Percentiles rank a stretch among this genome's conserved stretches.
phyloP scores from a whole-genome alignment of 2,797 vertebrate genomes.

The Eidolon dupreanum region DNA sequence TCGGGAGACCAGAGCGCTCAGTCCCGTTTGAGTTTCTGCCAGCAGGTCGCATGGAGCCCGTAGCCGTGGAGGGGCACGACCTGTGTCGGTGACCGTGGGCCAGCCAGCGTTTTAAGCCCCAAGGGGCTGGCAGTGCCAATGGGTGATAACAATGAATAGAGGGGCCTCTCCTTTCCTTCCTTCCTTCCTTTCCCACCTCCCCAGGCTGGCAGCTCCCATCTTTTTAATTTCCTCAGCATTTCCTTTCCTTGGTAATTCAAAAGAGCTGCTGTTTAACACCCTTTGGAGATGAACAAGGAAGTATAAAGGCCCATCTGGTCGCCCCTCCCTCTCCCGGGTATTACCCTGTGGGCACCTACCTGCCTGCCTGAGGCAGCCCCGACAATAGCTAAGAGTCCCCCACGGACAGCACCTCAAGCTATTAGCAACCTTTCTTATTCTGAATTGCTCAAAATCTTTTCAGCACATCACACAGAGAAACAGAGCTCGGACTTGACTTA shows the following conservation, averaged over 20 bases:
- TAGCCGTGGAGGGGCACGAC: neutral
- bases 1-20: neutral
- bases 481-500: neutral
- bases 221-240: neutral
- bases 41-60: neutral
- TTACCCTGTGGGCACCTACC: neutral
- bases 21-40: neutral
- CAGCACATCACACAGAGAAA: neutral
- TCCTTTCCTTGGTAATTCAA: neutral
- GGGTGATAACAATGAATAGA: neutral
- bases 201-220: neutral
- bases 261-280: neutral
- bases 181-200: neutral
- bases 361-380: rapidly evolving
- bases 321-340: too few relatives aligned
- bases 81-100: too few relatives aligned
- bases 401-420: rapidly evolving
- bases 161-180: neutral
- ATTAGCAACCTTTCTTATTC: neutral
- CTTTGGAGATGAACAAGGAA: neutral
- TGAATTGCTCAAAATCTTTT: neutral
- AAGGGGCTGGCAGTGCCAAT: neutral
- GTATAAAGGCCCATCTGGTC: neutral
- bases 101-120: neutral
- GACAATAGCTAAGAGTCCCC: neutral